Evolutionary conservation across 2,888 invertebrate genomes (phyloP), one percentile per base, ranked within the genome.

Genomic region (Conchocele bisecta): DNA sequence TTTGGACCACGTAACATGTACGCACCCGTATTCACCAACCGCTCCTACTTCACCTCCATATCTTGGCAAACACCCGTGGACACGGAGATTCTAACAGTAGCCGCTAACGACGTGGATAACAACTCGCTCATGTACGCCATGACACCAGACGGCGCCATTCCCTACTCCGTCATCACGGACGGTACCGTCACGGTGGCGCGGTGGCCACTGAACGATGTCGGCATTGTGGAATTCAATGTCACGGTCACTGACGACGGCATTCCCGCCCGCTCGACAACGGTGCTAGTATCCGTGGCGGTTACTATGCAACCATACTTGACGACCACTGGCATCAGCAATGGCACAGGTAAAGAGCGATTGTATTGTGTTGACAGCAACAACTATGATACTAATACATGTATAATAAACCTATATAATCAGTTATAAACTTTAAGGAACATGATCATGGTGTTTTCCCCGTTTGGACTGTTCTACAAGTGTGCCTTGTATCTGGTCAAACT

Each of bases 1-100:
- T 70, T 70, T 44, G 75, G 75, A 5, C 61, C 41, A 31, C 28
- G 28, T 15, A 75, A 75, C 24, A 48, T 41, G 35, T 44, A 63
- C 48, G 24, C 50, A 17, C 75, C 75, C 4, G 35, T 13, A 24
- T 69, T 74, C 31, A 44, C 37, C 17, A 22, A 6, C 26, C 5
- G 37, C 33, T 37, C n/a, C 39, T 54, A 46, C 24, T 26, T 37
- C 9, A 26, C 20, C 33, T 28, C 39, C 15, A 17, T 64, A n/a
- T 22, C 54, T 9, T 5, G 15, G 9, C 28, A 20, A 0, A 24
- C 44, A 4, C 11, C 20, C n/a, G 11, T 29, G 3, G 44, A 17
- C 2, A 35, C 53, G 9, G 1, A 11, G 15, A 28, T 68, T 29
- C 35, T 67, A 15, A 65, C 17, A 5, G 42, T 64, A 4, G 33